These are phyloP conservation scores for Mya arenaria DNA, from an alignment of 1,140 invertebrate species.

Conservation along the genomic window DNA sequence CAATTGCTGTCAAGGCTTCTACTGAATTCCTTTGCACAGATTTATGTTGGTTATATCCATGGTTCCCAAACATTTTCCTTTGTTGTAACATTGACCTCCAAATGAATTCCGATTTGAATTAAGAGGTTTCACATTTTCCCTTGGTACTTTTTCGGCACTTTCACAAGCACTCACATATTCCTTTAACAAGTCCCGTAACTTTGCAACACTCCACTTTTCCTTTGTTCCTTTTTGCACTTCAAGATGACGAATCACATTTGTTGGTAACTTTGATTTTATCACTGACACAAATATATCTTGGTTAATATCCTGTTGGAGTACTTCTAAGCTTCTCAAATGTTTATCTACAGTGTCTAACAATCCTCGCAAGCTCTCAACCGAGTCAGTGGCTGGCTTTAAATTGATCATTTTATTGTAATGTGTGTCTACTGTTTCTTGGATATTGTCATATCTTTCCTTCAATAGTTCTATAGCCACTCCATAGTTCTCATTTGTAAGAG, in stretches of 20 bases:
- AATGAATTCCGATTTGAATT: no score
- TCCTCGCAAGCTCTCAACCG: not conserved
- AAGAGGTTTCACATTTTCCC: no score
- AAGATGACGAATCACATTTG: not conserved
- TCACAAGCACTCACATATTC: slow-evolving; percentile 7
- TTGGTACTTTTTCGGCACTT: not conserved
- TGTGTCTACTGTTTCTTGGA: not conserved
- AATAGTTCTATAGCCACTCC: not conserved
- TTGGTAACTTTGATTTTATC: not conserved
- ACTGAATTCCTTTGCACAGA: no score
- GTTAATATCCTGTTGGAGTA: not conserved
- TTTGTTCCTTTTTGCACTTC: not conserved
- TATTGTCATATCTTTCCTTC: slow-evolving; percentile 1
- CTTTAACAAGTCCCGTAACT: not conserved
- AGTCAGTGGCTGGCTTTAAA: not conserved
- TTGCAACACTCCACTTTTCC: not conserved
- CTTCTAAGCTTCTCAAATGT: slow-evolving; percentile 11
- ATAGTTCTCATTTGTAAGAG: slow-evolving; percentile 4
- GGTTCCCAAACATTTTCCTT: no score
- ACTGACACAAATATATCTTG: slow-evolving; percentile 11
- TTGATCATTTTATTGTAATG: not conserved
- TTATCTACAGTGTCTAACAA: slow-evolving; percentile 4
- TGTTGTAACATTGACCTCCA: no score
- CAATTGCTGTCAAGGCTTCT: no score
- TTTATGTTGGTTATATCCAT: no score